These are phyloP conservation scores for Galerucella pusilla DNA, from an alignment of 2,888 invertebrate species.

Conservation along the genomic window DNA sequence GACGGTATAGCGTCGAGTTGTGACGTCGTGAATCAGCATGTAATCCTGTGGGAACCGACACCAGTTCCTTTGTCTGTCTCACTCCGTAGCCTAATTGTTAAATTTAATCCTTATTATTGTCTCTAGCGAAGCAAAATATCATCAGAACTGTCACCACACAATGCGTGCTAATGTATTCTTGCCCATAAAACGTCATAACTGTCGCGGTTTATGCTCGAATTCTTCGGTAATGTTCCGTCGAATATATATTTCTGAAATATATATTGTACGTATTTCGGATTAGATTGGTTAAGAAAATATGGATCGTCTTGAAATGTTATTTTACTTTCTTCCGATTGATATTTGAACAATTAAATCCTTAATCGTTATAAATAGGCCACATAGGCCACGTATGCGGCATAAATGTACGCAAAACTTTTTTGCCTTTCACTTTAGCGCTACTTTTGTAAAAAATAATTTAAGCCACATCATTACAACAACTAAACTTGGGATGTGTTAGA, in stretches of 20 bases:
- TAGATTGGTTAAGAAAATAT: conserved; percentile 22
- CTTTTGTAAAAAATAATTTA: too few relatives aligned
- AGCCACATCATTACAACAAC: too few relatives aligned
- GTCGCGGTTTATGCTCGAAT: conserved; percentile 50
- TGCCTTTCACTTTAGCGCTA: too few relatives aligned
- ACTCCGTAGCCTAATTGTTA: conserved; percentile 62
- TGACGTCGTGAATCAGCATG: conserved; percentile 64
- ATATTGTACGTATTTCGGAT: conserved; percentile 38
- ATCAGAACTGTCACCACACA: conserved; percentile 61
- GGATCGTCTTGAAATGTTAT: background rate
- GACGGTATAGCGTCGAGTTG: conserved; percentile 50
- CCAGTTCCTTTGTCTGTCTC: conserved; percentile 58
- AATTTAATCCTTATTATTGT: conserved; percentile 65
- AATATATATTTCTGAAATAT: conserved; percentile 40
- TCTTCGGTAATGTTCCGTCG: conserved; percentile 39
- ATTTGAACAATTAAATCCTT: too few relatives aligned
- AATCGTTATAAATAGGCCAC: too few relatives aligned
- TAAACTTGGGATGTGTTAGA: too few relatives aligned
- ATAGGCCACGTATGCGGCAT: too few relatives aligned
- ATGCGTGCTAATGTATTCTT: conserved; percentile 57
- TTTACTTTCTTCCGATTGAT: too few relatives aligned
- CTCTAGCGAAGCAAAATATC: conserved; percentile 61
- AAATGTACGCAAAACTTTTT: too few relatives aligned
- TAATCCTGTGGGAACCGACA: conserved; percentile 65
- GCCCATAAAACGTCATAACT: conserved; percentile 59